phyloP scores from a whole-genome alignment of 2,797 vertebrate species.

The Oreortyx pictus region DNA sequence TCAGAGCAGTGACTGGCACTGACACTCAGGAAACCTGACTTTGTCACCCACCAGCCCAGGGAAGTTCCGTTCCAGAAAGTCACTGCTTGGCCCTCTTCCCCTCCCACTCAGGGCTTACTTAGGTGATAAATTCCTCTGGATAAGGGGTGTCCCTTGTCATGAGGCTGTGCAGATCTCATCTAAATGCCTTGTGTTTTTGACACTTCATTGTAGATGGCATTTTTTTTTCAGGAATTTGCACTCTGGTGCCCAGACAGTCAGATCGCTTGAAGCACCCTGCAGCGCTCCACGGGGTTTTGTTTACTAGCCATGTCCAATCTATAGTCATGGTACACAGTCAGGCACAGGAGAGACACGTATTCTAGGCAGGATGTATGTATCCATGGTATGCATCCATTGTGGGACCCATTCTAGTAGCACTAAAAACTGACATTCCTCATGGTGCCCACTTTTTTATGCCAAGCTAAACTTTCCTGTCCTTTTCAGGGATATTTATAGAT shows the following conservation, averaged over 20 bases:
- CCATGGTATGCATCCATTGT: not conserved
- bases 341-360: not conserved
- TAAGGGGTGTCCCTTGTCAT: not conserved
- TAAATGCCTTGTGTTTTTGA: not conserved
- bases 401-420: constrained; percentile 52
- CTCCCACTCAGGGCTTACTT: not conserved
- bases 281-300: not conserved
- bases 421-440: constrained; percentile 60
- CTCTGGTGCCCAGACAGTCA: not conserved
- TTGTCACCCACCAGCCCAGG: not conserved
- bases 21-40: not conserved
- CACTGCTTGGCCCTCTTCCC: not conserved
- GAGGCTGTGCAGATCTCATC: not conserved
- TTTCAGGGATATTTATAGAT: constrained; percentile 79
- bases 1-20: not conserved
- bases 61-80: constrained; percentile 11
- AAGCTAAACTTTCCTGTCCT: constrained; percentile 79
- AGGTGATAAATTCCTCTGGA: not conserved
- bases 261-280: not conserved
- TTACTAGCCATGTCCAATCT: not conserved
- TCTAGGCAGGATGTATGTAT: not conserved
- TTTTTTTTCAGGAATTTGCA: constrained; percentile 11
- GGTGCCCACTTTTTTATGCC: constrained; percentile 72
- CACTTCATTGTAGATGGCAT: not conserved
- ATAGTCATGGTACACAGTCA: not conserved